Evolutionary conservation across 2,797 vertebrate species (phyloP).

Genomic region (Phataginus tricuspis): DNA sequence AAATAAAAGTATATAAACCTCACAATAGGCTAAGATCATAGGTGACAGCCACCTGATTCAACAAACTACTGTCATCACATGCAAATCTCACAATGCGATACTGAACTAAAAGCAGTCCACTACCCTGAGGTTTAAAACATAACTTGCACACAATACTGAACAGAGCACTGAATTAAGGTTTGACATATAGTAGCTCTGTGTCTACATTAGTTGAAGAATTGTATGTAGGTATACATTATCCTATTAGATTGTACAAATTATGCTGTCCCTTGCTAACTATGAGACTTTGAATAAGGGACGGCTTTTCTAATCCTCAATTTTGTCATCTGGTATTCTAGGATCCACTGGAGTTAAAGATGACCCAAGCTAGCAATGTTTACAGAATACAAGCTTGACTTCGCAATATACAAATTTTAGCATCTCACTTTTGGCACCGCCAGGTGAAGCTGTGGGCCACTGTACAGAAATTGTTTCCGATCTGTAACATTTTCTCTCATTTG

Average conservation of each 20-base stretch:
- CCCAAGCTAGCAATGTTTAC: not conserved
- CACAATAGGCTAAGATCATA: not conserved
- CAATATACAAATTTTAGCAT: conserved; percentile 29
- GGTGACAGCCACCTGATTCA: not conserved
- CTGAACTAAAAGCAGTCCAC: not conserved
- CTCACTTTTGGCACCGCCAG: not conserved
- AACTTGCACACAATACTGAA: not conserved
- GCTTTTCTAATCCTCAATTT: conserved; percentile 34
- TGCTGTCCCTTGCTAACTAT: not conserved
- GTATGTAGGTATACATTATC: not conserved
- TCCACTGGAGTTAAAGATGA: not conserved
- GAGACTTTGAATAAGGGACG: not conserved
- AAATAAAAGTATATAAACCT: conserved; percentile 69
- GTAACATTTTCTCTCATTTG: conserved; percentile 14
- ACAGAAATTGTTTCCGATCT: not conserved
- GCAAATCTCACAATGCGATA: not conserved
- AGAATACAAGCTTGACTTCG: not conserved
- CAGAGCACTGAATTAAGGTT: not conserved
- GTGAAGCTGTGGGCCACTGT: not conserved
- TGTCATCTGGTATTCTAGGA: not conserved
- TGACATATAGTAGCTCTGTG: not conserved
- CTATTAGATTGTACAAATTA: not conserved
- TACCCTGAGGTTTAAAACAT: not conserved
- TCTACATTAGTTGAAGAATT: not conserved
- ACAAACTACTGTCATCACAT: not conserved